Conservation (phyloP, 2,797 vertebrate genomes). For the Loriculus beryllinus region DNA sequence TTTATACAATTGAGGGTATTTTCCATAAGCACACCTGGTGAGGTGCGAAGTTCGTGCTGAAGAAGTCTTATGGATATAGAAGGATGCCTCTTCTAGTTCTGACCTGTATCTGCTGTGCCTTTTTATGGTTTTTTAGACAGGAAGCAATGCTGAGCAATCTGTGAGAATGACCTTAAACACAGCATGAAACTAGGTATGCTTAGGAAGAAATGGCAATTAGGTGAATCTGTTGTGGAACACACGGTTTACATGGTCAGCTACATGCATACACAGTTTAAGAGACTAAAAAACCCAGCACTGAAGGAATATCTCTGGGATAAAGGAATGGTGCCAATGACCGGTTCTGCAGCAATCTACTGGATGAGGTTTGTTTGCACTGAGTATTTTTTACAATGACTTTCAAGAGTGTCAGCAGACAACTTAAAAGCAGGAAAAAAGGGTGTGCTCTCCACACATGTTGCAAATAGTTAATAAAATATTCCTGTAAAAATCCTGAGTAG, state of each 20-base stretch:
- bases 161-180: background rate
- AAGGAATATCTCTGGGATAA: background rate
- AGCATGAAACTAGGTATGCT: background rate
- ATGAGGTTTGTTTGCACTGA: background rate
- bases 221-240: background rate
- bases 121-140: background rate
- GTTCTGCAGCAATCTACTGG: background rate
- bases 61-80: background rate
- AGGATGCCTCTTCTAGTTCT: accelerated
- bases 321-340: background rate
- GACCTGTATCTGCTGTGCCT: background rate
- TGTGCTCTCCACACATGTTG: background rate
- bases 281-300: accelerated
- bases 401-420: background rate
- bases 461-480: background rate
- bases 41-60: background rate
- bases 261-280: background rate
- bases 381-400: background rate
- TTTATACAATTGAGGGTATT: background rate
- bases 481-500: background rate
- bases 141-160: background rate
- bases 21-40: background rate
- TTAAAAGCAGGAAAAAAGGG: background rate
- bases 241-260: background rate
- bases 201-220: background rate